These are phyloP conservation scores for Phyllostomus discolor DNA, from an alignment of 2,113 vertebrate species.

Conservation along the genomic window DNA sequence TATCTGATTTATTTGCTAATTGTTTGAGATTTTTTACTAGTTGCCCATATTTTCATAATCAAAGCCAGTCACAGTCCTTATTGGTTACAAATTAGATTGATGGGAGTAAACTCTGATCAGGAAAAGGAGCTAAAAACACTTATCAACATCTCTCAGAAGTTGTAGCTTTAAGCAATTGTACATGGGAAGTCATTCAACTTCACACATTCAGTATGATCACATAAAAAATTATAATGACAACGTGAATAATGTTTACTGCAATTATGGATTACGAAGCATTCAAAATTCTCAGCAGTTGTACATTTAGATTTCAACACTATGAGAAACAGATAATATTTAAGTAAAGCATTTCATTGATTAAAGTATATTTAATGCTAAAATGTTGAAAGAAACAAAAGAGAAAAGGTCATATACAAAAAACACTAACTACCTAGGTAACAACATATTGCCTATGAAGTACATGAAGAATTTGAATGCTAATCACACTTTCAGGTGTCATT, in stretches of 20 bases:
- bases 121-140: not conserved
- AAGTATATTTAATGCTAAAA: conserved; percentile 39
- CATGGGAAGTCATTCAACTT: not conserved
- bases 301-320: not conserved
- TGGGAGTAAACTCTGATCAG: not conserved
- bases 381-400: not conserved
- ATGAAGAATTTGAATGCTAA: not conserved
- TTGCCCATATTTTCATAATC: not conserved
- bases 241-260: not conserved
- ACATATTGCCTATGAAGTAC: not conserved
- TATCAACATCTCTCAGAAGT: not conserved
- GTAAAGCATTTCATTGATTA: not conserved
- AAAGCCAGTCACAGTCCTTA: not conserved
- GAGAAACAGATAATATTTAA: not conserved
- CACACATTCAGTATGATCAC: not conserved
- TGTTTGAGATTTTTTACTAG: not conserved
- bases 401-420: not conserved
- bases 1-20: not conserved
- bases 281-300: not conserved
- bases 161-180: not conserved
- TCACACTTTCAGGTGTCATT: not conserved
- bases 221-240: not conserved
- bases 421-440: not conserved
- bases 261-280: not conserved
- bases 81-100: not conserved